Base-by-base conservation (phyloP, 1,140 invertebrate species). In the Paraescarpia echinospica region DNA sequence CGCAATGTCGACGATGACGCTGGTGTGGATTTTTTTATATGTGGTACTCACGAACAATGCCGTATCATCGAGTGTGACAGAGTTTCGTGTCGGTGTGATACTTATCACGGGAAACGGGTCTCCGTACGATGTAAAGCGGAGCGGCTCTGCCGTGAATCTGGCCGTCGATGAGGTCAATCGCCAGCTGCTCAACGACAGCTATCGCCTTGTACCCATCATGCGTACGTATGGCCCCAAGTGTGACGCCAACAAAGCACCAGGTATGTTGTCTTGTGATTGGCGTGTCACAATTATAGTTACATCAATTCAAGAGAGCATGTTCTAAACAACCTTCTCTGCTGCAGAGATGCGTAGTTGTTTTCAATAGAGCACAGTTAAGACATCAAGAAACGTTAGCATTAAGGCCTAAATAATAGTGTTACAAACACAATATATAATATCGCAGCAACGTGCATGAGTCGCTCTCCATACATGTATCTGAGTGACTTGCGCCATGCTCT, bases 121-220 rank as follows among this genome's bases (percentile, higher is more conserved):
- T 18, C 94, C 94, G 0, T 95, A 94, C 93, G 94, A 94, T 91
- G 90, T 94, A 1, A 93, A 94, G 88, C 91, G 94, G 22, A 91
- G 92, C 18, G 94, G 93, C 9, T 93, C 94, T 6, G 94, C 94
- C 2, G 93, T 95, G 12, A 92, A 94, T n/a, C 91, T 95, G 5
- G 95, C 94, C 48, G 89, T 95, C 33, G 94, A 94, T n/a, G 94
- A 92, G 91, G 94, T 95, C 89, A 95, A 95, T 90, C 91, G 59
- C 27, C 92, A 94, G 1, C 92, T 94, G 14, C 91, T 95, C 27
- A 94, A 94, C 92, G 90, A n/a, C 34, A 93, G 92, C 31, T 94
- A 94, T 92, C 59, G 34, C 22, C 35, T 95, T 92, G 93, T 92
- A 0, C 90, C 35, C 22, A 92, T 94, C 48, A 89, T 93, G 6